These are phyloP conservation scores for Thunnus maccoyii DNA, from an alignment of 2,113 vertebrate genomes.

Conservation along the genomic window DNA sequence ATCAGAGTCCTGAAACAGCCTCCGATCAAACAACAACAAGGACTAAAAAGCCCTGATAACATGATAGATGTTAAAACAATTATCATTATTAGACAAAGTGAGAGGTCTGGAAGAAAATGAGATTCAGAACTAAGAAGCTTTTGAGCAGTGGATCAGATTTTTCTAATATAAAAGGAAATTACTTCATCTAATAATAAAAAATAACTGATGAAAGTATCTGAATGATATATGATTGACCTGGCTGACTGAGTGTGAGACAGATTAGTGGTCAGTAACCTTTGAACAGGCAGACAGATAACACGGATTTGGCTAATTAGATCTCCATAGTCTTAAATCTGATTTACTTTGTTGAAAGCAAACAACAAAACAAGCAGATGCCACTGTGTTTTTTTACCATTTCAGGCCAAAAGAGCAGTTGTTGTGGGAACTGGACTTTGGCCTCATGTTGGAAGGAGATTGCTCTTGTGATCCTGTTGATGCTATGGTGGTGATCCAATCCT, in stretches of 20 bases:
- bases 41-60: neutral
- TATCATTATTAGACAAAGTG: neutral
- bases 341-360: constrained; percentile 49
- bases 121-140: neutral
- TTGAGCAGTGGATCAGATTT: neutral
- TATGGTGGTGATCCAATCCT: neutral
- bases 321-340: constrained; percentile 28
- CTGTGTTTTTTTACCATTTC: neutral
- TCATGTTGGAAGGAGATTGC: constrained; percentile 7
- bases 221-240: neutral
- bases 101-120: neutral
- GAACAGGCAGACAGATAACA: constrained; percentile 30
- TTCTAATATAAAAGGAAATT: neutral
- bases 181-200: neutral
- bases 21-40: neutral
- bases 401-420: constrained; percentile 6
- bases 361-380: constrained; percentile 7
- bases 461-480: neutral
- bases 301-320: constrained; percentile 65
- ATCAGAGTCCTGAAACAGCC: neutral
- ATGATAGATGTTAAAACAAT: too few species aligned
- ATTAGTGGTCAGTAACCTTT: constrained; percentile 33
- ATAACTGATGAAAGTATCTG: neutral
- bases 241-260: neutral
- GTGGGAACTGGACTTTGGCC: neutral